A percentile compares a stretch with the other conserved stretches of the same genome.
These are phyloP conservation scores for Anguilla rostrata DNA, from an alignment of 2,113 vertebrate genomes.

Conservation along the genomic window DNA sequence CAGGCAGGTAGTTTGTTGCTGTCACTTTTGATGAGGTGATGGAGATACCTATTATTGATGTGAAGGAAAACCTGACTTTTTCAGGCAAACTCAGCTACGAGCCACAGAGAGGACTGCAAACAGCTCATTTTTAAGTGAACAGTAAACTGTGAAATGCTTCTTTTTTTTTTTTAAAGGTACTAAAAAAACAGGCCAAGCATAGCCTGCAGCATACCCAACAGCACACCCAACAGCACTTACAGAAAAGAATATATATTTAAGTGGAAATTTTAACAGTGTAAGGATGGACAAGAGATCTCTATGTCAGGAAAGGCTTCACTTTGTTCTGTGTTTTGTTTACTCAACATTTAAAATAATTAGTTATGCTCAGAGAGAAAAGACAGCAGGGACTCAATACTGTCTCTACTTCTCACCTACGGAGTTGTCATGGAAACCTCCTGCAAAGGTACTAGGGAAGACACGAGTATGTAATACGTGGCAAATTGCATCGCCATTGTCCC, in stretches of 20 bases:
- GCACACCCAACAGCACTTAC: not conserved
- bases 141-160: not conserved
- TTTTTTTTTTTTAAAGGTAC: not conserved
- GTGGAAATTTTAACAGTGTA: not conserved
- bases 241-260: not conserved
- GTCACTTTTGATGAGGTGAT: not conserved
- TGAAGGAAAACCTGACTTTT: not conserved
- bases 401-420: not conserved
- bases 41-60: not conserved
- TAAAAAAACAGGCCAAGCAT: not conserved
- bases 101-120: not conserved
- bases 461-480: slow-evolving; percentile 6
- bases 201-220: not conserved
- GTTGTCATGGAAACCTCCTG: slow-evolving; percentile 48
- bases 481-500: not conserved
- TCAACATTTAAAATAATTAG: not conserved
- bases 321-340: not conserved
- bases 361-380: not conserved
- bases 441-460: slow-evolving; percentile 5
- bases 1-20: not conserved
- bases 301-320: not conserved
- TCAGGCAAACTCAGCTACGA: not conserved
- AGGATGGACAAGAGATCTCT: not conserved
- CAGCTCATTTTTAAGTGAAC: not conserved
- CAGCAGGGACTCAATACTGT: slow-evolving; percentile 17